Evolutionary conservation across 1,140 invertebrate genomes (phyloP), one percentile per base, ranked within the genome.

Genomic region (Drosophila virilis): DNA sequence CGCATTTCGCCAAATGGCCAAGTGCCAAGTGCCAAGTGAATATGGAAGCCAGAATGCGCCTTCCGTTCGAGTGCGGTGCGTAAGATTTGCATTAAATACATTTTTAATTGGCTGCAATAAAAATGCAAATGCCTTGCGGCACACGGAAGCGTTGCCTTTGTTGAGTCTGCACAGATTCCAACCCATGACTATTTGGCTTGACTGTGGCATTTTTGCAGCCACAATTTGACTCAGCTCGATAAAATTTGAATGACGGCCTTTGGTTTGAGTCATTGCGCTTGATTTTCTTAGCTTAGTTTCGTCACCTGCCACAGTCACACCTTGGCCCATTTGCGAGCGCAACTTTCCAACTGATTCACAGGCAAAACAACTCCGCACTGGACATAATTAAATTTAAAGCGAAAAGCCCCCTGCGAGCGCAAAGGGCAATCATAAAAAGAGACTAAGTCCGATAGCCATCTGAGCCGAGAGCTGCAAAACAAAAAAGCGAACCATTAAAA

Each of bases 401-500:
- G 76, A 76, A 75, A 76, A 70, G 45, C 55, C 64, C 69, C 59
- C 55, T 55, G 15, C 52, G 55, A 38, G 48, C 54, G 32, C 32
- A 67, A 59, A 73, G 74, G 80, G 69, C 77, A 89, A 83, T 89
- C 85, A 84, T 90, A 89, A 90, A 71, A 74, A 69, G 3, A 22
- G 5, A 28, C 67, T 59, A 57, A 42, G 59, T 51, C 22, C 66
- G 84, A 89, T 89, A 46, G 17, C 67, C 74, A 84, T 80, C 80
- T 75, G 59, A 68, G 6, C 22, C 22, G 4, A 57, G 54, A 60
- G 67, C 54, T 78, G 67, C 65, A 59, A 55, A 76, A 32, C 80
- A 58, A 83, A 60, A 60, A 68, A 70, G 84, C 77, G 62, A 83
- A 57, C 80, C 84, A 89, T 89, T 89, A 89, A 89, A 89, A 80